A percentile compares a stretch with the other conserved stretches of the same genome.
Evolutionary conservation across 2,113 vertebrate genomes (phyloP).

Genomic region (Chionomys nivalis): DNA sequence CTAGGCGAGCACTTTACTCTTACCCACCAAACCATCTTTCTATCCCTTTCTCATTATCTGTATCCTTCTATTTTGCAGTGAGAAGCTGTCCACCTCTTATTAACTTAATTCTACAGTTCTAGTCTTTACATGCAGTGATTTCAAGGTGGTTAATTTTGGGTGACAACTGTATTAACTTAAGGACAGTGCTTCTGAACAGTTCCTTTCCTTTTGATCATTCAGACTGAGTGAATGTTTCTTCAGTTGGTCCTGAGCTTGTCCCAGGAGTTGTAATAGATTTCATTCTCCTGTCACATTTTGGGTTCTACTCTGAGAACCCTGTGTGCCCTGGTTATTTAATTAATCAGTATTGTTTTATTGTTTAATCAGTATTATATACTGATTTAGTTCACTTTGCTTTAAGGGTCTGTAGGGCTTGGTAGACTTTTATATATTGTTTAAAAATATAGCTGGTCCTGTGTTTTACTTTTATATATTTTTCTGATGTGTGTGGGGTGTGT

Average conservation of each 20-base stretch:
- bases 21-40: not conserved
- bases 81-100: not conserved
- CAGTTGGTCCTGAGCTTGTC: not conserved
- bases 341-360: no score
- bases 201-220: not conserved
- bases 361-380: not conserved
- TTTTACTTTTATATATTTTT: not conserved
- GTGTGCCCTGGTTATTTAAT: slow-evolving; percentile 19
- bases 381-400: slow-evolving; percentile 31
- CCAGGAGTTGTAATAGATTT: slow-evolving; percentile 4
- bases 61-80: not conserved
- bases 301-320: not conserved
- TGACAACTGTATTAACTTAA: not conserved
- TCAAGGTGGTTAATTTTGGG: slow-evolving; percentile 6
- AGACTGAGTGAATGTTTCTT: not conserved
- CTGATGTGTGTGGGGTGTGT: not conserved
- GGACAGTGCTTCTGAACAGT: not conserved
- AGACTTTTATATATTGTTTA: not conserved
- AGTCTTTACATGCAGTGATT: not conserved
- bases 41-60: not conserved
- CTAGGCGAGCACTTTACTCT: not conserved
- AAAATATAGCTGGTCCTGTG: not conserved
- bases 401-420: slow-evolving; percentile 6
- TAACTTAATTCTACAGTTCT: slow-evolving; percentile 6
- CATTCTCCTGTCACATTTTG: slow-evolving; percentile 22